Evolutionary conservation across 2,888 invertebrate species (phyloP).

Genomic region (Teleogryllus oceanicus): DNA sequence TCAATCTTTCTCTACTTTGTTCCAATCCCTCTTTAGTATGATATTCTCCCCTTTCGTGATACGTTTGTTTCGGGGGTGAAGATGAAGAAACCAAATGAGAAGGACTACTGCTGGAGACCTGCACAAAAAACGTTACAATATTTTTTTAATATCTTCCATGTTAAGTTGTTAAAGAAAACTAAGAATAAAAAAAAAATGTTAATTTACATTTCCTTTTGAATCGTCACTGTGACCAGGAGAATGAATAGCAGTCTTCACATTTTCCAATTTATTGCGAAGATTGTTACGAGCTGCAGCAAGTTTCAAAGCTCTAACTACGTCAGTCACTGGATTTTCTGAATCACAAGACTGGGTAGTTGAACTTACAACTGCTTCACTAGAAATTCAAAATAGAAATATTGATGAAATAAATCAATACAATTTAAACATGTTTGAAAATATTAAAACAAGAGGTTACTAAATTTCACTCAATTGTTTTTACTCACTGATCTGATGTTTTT

Average conservation of each 20-base stretch:
- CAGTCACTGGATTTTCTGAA: neutral
- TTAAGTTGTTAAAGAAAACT: neutral
- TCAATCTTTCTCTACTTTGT: slow-evolving; percentile 31
- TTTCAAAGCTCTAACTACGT: slow-evolving; percentile 26
- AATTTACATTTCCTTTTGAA: neutral
- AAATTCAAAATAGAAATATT: slow-evolving; percentile 5
- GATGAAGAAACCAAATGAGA: neutral
- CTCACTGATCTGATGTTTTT: neutral
- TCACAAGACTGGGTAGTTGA: slow-evolving; percentile 23
- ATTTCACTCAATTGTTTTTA: too few relatives aligned
- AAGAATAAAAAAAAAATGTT: too few relatives aligned
- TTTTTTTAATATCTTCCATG: neutral
- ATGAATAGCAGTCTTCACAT: neutral
- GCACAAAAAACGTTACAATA: neutral
- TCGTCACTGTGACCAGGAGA: slow-evolving; percentile 2
- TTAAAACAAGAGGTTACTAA: neutral
- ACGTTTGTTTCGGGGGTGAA: neutral
- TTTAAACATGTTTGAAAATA: neutral
- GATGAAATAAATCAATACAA: neutral
- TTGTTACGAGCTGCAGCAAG: slow-evolving; percentile 26
- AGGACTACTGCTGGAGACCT: neutral
- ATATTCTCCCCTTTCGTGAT: neutral
- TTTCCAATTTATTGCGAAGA: neutral
- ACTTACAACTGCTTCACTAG: slow-evolving; percentile 25
- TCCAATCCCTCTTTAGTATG: slow-evolving; percentile 5